A percentile compares a stretch with the other conserved stretches of the same genome.
Conservation (phyloP, 2,888 invertebrate genomes). For the Lepeophtheirus nordmannii region DNA sequence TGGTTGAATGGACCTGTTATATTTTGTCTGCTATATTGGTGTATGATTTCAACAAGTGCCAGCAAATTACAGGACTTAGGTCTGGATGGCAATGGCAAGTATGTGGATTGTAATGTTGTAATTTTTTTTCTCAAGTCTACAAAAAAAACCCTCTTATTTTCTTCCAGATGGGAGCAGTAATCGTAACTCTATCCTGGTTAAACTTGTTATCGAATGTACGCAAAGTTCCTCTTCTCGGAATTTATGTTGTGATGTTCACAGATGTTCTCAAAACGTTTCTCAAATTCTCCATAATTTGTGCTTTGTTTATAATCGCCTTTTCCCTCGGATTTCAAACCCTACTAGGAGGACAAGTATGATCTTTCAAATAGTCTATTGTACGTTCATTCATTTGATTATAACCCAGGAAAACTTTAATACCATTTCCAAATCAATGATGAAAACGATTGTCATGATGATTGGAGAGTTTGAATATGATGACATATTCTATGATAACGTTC, state of each 20-base stretch:
- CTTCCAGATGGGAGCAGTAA: conserved; percentile 34
- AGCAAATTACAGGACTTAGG: background rate
- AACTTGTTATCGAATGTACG: conserved; percentile 34
- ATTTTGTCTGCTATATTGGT: conserved; percentile 36
- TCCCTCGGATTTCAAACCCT: conserved; percentile 32
- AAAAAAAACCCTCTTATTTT: background rate
- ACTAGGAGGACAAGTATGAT: conserved; percentile 26
- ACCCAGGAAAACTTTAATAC: conserved; percentile 31
- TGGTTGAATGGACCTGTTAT: conserved; percentile 39
- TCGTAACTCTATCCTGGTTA: conserved; percentile 37
- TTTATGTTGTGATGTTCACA: conserved; percentile 36
- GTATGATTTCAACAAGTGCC: conserved; percentile 35
- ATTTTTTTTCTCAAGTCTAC: background rate
- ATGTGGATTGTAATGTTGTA: background rate
- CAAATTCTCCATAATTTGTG: conserved; percentile 34
- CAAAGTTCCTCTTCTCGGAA: conserved; percentile 34
- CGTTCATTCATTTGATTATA: conserved; percentile 32
- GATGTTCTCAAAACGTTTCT: conserved; percentile 34
- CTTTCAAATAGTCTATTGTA: conserved; percentile 42
- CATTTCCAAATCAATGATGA: conserved; percentile 31
- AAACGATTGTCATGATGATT: conserved; percentile 35
- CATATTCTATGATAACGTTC: conserved; percentile 31
- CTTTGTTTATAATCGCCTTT: conserved; percentile 33
- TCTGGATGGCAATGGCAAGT: conserved; percentile 29
- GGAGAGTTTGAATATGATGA: conserved; percentile 34